Conservation (phyloP, 2,888 invertebrate species). For the Deilephila elpenor region DNA sequence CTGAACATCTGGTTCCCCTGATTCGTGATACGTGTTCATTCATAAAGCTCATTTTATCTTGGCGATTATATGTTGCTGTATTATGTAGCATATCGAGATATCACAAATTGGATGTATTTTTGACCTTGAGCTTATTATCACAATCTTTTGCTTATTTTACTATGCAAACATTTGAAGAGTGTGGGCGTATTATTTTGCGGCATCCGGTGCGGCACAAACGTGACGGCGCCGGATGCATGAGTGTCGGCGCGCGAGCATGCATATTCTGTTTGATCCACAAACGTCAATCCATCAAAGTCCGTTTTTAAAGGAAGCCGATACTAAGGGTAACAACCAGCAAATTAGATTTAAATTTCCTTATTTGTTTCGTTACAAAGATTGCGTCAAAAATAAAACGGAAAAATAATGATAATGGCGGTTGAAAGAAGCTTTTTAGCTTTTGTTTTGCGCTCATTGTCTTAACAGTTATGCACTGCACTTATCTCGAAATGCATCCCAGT, state of each 20-base stretch:
- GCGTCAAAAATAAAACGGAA: neutral
- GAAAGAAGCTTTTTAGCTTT: neutral
- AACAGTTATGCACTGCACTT: neutral
- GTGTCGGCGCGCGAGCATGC: constrained; percentile 55
- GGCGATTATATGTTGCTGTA: neutral
- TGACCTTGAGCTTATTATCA: constrained; percentile 29
- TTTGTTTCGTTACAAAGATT: neutral
- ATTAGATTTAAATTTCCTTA: constrained; percentile 37
- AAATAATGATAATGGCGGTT: neutral
- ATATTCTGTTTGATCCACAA: constrained; percentile 56
- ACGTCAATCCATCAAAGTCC: constrained; percentile 66
- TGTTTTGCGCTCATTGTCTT: neutral
- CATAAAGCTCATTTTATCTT: neutral
- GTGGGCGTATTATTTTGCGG: constrained; percentile 52
- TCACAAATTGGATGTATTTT: neutral
- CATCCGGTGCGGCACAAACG: constrained; percentile 58
- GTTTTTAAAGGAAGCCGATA: constrained; percentile 53
- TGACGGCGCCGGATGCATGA: constrained; percentile 57
- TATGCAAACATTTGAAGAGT: constrained; percentile 50
- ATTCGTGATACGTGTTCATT: neutral
- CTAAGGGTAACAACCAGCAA: constrained; percentile 42
- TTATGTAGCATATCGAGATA: neutral
- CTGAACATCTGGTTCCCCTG: neutral
- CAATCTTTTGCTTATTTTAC: constrained; percentile 37
- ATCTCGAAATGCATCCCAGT: neutral